Percentiles rank a stretch among this genome's conserved stretches.
These are phyloP conservation scores for Tenthredo livida DNA, from an alignment of 2,888 invertebrate species.

Conservation along the genomic window DNA sequence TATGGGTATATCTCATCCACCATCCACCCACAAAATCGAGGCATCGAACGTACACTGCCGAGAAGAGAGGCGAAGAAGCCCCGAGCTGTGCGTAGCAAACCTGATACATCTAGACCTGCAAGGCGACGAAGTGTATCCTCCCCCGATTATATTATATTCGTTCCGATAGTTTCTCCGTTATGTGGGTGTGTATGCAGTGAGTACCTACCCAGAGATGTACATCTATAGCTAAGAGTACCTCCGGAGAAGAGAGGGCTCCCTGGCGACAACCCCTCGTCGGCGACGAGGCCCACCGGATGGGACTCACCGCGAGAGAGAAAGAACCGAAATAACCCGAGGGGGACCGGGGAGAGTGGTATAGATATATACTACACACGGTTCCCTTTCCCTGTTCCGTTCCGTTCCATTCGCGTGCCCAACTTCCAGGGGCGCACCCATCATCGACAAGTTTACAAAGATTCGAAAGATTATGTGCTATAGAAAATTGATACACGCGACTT, in stretches of 20 bases:
- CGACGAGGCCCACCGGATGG: constrained; percentile 16
- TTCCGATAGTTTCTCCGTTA: constrained; percentile 17
- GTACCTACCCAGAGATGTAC: not conserved
- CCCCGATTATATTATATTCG: constrained; percentile 31
- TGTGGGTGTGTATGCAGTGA: not conserved
- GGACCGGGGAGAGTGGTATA: not conserved
- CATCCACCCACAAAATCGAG: not conserved
- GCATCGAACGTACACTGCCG: constrained; percentile 1
- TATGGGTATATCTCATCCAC: not conserved
- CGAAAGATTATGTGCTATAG: not conserved
- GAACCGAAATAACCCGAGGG: constrained; percentile 17
- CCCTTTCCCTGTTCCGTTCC: not conserved
- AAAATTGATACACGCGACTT: not conserved
- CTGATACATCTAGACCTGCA: not conserved
- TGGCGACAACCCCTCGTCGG: constrained; percentile 29
- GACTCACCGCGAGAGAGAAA: constrained; percentile 17
- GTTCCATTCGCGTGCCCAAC: constrained; percentile 41
- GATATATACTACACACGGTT: not conserved
- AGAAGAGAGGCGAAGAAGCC: constrained; percentile 26
- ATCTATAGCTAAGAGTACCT: not conserved
- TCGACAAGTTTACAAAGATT: not conserved
- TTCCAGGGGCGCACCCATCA: constrained; percentile 7
- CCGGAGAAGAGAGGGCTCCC: not conserved
- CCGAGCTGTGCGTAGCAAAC: constrained; percentile 22
- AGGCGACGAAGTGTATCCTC: constrained; percentile 32